These are phyloP conservation scores for Cichlasoma orientale DNA, from an alignment of 2,797 vertebrate species.

Conservation along the genomic window DNA sequence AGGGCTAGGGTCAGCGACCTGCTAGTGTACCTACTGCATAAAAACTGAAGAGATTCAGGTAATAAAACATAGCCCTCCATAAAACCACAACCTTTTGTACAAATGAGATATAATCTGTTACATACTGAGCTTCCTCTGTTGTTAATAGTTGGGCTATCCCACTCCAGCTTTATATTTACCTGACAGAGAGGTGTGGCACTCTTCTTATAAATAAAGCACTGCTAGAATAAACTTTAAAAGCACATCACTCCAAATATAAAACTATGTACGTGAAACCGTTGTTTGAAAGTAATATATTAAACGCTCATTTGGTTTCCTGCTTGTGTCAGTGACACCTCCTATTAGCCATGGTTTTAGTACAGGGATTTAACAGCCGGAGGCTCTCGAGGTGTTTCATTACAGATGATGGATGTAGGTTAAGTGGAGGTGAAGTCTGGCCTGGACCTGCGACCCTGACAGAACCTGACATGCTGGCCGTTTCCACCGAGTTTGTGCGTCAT, in stretches of 20 bases:
- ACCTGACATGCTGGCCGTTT: slow-evolving; percentile 21
- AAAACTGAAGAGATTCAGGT: background rate
- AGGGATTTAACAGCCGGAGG: slow-evolving; percentile 7
- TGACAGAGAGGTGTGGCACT: background rate
- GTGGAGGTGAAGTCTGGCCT: slow-evolving; percentile 7
- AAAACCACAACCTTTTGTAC: background rate
- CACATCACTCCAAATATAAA: background rate
- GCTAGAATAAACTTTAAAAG: background rate
- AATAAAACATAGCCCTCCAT: background rate
- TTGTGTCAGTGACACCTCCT: background rate
- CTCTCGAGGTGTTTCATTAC: slow-evolving; percentile 59
- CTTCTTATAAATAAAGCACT: background rate
- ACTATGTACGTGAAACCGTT: background rate
- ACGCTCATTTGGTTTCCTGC: background rate
- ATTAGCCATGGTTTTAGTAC: background rate
- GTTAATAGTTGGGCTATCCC: background rate
- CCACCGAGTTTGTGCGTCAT: slow-evolving; percentile 45
- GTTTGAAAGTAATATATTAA: background rate
- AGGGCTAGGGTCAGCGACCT: background rate
- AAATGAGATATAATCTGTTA: background rate
- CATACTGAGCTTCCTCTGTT: background rate
- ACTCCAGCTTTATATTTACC: background rate
- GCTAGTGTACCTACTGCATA: background rate
- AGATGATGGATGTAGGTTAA: slow-evolving; percentile 44
- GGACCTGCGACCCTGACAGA: slow-evolving; percentile 25